Evolutionary conservation across 2,797 vertebrate species (phyloP), one percentile per base, ranked within the genome.

Genomic region (Phyllotis vaccarum): DNA sequence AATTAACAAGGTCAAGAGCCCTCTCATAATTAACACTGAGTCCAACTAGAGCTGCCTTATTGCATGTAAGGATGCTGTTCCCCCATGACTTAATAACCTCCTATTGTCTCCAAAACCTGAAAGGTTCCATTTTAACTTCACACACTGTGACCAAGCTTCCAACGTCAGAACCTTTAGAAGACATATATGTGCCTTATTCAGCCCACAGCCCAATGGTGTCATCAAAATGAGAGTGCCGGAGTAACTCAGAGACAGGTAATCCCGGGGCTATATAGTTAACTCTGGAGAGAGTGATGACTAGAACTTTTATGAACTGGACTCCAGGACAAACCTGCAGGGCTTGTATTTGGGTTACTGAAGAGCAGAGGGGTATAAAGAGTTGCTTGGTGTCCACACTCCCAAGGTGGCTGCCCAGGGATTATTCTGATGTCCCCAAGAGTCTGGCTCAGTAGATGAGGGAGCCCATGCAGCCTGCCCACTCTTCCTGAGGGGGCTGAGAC

Each of bases 401-500:
- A 21, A 0, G 24, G 24, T 10, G 43, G 54, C 14, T 22, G 54
- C 22, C 40, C 2, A 34, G 60, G 22, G 40, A 8, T n/a, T 46
- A 40, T n/a, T 62, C 22, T 16, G 34, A 34, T 13, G 49, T 1
- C 3, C 17, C 76, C 9, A 31, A 64, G 62, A 43, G 7, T 16
- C 0, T 62, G 80, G 58, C 37, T 52, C 24, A 27, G 74, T 10
- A 43, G 40, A 1, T 6, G 17, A 93, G 27, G 37, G 86, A 43
- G 13, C 40, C 17, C 1, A 1, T 27, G 40, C 4, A 49, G 24
- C 16, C n/a, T 2, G 16, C 2, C 6, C 11, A 37, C 29, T 7
- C 8, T 21, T 27, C 9, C 81, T 34, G 22, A 27, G 40, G 22
- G 22, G 19, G 10, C 54, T 22, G 0, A 1, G 64, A 54, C 11